These are phyloP conservation scores for Discoglossus pictus DNA, from an alignment of 2,797 vertebrate species.

Conservation along the genomic window DNA sequence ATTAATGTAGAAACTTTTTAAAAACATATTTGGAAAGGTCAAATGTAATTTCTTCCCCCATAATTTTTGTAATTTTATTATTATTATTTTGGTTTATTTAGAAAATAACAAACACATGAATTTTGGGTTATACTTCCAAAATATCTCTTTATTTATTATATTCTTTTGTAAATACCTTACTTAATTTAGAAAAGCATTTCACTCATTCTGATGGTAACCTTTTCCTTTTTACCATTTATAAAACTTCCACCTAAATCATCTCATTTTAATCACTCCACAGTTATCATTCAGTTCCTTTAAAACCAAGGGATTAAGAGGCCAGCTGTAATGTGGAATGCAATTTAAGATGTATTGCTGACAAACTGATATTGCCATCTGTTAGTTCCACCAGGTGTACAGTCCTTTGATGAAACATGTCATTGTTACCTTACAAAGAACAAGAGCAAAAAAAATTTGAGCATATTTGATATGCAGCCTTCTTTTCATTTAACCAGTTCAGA, in stretches of 20 bases:
- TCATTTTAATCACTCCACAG: conserved; percentile 32
- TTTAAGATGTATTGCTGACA: conserved; percentile 32
- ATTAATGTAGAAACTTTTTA: no score
- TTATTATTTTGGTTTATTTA: no score
- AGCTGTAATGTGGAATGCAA: conserved; percentile 37
- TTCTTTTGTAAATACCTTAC: no score
- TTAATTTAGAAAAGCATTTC: no score
- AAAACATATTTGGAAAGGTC: no score
- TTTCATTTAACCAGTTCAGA: no score
- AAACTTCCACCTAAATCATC: conserved; percentile 3
- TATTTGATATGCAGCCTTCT: conserved; percentile 4
- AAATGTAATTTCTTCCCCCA: no score
- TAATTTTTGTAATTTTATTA: no score
- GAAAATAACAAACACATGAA: conserved; percentile 7
- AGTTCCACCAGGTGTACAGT: conserved; percentile 24
- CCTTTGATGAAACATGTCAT: conserved; percentile 32
- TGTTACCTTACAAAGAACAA: conserved; percentile 28
- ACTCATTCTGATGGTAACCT: conserved; percentile 7
- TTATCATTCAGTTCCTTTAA: conserved; percentile 28
- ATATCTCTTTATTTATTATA: background rate
- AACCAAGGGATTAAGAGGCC: conserved; percentile 22
- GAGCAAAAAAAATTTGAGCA: conserved; percentile 5
- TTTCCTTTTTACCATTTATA: conserved; percentile 5
- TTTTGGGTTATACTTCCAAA: no score
- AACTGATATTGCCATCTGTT: conserved; percentile 35